Percentiles rank a stretch among this genome's conserved stretches.
Conservation (phyloP, 2,113 vertebrate species). For the Tretioscincus oriximinensis region DNA sequence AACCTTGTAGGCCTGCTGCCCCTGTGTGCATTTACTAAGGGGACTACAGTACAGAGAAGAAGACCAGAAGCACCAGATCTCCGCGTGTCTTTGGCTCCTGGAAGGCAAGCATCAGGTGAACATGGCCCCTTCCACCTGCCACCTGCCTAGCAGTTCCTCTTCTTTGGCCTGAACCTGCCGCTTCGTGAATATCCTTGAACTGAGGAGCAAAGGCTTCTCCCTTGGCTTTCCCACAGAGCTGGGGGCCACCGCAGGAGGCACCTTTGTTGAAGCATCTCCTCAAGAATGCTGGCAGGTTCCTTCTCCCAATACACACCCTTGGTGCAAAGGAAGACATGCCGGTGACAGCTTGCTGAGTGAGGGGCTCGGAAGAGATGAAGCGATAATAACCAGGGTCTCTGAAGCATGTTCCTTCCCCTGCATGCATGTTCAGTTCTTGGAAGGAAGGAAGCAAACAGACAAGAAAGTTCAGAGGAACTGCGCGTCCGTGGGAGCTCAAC, state of each 20-base stretch:
- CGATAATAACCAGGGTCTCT: not conserved
- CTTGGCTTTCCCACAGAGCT: slow-evolving; percentile 15
- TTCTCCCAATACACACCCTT: slow-evolving; percentile 22
- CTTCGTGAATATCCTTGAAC: not conserved
- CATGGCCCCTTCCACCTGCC: not conserved
- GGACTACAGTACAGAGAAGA: no score
- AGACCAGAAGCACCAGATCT: not conserved
- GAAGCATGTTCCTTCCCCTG: not conserved
- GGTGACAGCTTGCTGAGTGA: slow-evolving; percentile 35
- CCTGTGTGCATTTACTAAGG: no score
- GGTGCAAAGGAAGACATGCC: slow-evolving; percentile 2
- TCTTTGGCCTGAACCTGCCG: not conserved
- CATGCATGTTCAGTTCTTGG: slow-evolving; percentile 4
- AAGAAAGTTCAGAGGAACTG: not conserved
- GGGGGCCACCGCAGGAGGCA: not conserved
- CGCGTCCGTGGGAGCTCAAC: not conserved
- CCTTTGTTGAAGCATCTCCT: not conserved
- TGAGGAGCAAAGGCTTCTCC: not conserved
- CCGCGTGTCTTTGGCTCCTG: not conserved
- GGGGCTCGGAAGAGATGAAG: not conserved
- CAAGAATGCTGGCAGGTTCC: not conserved
- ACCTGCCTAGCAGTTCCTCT: not conserved
- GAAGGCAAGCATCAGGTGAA: not conserved
- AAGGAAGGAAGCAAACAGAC: not conserved
- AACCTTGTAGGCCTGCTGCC: no score